Base-by-base conservation (phyloP, 2,113 vertebrate genomes). In the Trogon surrucura region DNA sequence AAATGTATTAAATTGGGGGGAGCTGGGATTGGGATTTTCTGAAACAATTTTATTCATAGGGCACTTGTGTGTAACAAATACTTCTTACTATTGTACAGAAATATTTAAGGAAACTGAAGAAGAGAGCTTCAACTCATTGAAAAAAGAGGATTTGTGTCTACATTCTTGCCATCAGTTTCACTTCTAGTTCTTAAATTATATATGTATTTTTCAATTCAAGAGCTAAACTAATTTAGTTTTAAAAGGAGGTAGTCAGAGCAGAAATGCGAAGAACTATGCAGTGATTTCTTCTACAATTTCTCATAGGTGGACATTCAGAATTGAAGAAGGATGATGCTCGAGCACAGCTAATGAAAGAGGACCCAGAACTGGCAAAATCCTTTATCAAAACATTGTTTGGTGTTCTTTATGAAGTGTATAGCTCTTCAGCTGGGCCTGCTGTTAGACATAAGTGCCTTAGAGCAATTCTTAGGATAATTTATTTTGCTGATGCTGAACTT, bases 391-490 rank as follows among this genome's bases (percentile, higher is more conserved):
- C 99, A 38, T 97, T 99, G 88, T 99, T 99, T 95, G 99, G 99
- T 96, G 99, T 99, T 98, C 98, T 99, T 97, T 99, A 99, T 97
- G 99, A 99, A 98, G 99, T 99, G 69, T 99, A 99, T 98, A 99
- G 99, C 97, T 99, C 99, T 93, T 99, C 99, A 53, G 99, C 99
- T 96, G 99, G 99, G 96, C 99, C 99, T 95, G 99, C 99, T 81
- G 99, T 99, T 98, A 99, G 99, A 99, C 99, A 99, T 98, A 99
- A 99, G 99, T 99, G 99, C 99, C 99, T 99, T 99, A 99, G 99
- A 99, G 99, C 99, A 99, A 99, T 99, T 98, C 99, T 99, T 98
- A 99, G 99, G 98, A 99, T 99, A 97, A 99, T 99, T 98, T 99
- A 99, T 98, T 99, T 99, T 98, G 99, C 99, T 93, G 99, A 99